Evolutionary conservation across 2,888 invertebrate genomes (phyloP).

Genomic region (Penaeus monodon): DNA sequence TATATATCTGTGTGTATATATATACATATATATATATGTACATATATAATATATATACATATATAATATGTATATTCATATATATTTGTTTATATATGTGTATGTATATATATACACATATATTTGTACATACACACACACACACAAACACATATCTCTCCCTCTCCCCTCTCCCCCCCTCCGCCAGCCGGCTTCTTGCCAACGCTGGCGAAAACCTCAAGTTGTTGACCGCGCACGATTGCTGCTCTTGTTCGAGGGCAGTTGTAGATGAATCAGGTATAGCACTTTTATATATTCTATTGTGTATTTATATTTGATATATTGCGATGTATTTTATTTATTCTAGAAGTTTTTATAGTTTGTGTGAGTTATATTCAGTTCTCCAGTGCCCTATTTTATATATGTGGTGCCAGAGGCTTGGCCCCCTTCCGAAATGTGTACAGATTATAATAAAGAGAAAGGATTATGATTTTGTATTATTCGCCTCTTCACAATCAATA

Average conservation of each 20-base stretch:
- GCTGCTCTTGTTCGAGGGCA: too few species aligned
- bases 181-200: too few species aligned
- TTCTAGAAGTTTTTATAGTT: too few species aligned
- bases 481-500: too few species aligned
- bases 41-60: slow-evolving; percentile 21
- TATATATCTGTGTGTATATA: slow-evolving; percentile 18
- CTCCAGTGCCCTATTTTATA: neutral
- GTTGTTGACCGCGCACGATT: too few species aligned
- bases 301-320: too few species aligned
- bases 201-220: too few species aligned
- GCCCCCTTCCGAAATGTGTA: neutral
- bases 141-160: too few species aligned
- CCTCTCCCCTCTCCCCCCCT: too few species aligned
- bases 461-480: neutral
- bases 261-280: too few species aligned
- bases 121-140: neutral
- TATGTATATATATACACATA: neutral
- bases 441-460: neutral
- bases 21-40: slow-evolving; percentile 30
- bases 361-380: neutral
- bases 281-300: too few species aligned
- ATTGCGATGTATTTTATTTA: too few species aligned
- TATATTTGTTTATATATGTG: slow-evolving; percentile 18
- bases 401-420: slow-evolving; percentile 2
- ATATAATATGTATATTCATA: slow-evolving; percentile 5